Percentiles rank a stretch among this genome's conserved stretches.
These are phyloP conservation scores for Netelia fuscicornis DNA, from an alignment of 2,888 invertebrate genomes.

Conservation along the genomic window DNA sequence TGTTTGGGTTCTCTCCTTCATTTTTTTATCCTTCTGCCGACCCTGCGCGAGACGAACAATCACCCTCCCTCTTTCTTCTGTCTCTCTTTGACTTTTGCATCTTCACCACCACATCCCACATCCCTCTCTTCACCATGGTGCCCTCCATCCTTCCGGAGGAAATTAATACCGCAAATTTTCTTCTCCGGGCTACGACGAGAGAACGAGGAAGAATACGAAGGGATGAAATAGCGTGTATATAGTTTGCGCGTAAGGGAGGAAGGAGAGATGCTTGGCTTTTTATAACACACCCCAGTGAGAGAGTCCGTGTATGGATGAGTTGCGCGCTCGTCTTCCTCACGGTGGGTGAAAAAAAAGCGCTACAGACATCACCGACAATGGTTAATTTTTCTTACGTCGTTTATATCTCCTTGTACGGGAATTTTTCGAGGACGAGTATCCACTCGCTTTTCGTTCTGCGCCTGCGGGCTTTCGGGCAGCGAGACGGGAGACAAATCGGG, in stretches of 20 bases:
- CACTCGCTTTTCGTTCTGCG: neutral
- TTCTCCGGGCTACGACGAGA: slow-evolving; percentile 24
- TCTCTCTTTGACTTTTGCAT: slow-evolving; percentile 35
- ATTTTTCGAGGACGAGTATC: slow-evolving; percentile 4
- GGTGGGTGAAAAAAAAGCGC: slow-evolving; percentile 1
- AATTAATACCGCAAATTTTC: slow-evolving; percentile 66
- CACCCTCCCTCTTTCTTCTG: slow-evolving; percentile 1
- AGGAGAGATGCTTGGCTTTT: slow-evolving; percentile 5
- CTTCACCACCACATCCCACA: neutral
- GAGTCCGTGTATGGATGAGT: neutral
- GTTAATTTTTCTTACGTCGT: slow-evolving; percentile 46
- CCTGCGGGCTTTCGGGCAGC: neutral
- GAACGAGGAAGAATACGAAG: slow-evolving; percentile 10
- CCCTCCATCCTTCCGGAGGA: slow-evolving; percentile 51
- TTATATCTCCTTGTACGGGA: slow-evolving; percentile 19
- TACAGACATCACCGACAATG: slow-evolving; percentile 5
- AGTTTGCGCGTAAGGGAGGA: neutral
- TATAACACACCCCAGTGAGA: neutral
- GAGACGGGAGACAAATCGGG: slow-evolving; percentile 25
- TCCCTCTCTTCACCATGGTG: neutral
- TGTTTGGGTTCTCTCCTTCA: slow-evolving; percentile 4
- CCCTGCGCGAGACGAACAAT: neutral
- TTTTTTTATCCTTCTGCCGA: slow-evolving; percentile 7
- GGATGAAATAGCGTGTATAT: slow-evolving; percentile 10
- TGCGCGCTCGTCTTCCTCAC: neutral